Evolutionary conservation across 2,888 invertebrate genomes (phyloP).

Genomic region (Fabriciana adippe): DNA sequence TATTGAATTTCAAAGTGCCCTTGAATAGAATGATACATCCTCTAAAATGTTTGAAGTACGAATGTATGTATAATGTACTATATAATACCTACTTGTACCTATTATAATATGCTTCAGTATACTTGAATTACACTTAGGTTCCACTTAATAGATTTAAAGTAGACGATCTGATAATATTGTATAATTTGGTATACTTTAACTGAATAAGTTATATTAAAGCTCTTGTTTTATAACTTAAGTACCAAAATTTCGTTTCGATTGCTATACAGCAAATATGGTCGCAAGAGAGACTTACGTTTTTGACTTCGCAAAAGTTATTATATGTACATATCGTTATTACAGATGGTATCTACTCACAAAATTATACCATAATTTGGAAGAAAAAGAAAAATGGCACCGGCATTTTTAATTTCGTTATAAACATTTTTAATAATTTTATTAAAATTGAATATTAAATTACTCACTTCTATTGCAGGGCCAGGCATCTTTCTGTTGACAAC

Average conservation of each 20-base stretch:
- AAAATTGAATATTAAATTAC: slow-evolving; percentile 10
- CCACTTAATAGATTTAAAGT: slow-evolving; percentile 22
- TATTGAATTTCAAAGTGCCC: slow-evolving; percentile 24
- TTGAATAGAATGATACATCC: slow-evolving; percentile 30
- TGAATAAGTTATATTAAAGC: no score
- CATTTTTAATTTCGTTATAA: no score
- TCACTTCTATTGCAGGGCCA: slow-evolving; percentile 91
- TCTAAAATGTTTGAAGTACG: slow-evolving; percentile 17
- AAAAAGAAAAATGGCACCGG: no score
- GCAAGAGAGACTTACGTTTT: no score
- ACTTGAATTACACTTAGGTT: slow-evolving; percentile 18
- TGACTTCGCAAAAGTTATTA: no score
- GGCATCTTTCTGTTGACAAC: slow-evolving; percentile 94
- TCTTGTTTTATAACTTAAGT: no score
- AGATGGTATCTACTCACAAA: no score
- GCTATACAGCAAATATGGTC: no score
- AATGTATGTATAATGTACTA: slow-evolving; percentile 10
- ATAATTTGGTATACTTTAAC: neutral
- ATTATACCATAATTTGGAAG: no score
- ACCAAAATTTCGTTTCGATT: no score
- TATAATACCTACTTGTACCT: no score
- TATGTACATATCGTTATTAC: no score
- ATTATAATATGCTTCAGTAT: slow-evolving; percentile 31
- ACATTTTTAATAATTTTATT: neutral
- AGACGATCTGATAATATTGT: slow-evolving; percentile 6